Base-by-base conservation (phyloP, 2,797 vertebrate genomes). In the Lagodon rhomboides region DNA sequence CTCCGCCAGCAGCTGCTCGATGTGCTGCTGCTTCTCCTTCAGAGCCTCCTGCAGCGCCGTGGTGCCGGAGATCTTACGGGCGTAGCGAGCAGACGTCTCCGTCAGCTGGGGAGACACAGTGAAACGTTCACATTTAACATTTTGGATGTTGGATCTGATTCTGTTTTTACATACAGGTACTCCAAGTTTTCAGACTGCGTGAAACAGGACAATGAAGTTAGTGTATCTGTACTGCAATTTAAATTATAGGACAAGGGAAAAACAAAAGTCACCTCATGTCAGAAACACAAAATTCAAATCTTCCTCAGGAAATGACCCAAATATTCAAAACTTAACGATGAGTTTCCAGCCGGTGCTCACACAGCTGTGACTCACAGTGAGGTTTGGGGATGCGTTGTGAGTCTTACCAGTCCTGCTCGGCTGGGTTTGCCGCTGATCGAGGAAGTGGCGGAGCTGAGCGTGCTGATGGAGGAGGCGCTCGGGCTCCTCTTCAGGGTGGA, bases 21-120 rank as follows among this genome's bases (percentile, higher is more conserved):
- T 99, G 94, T 99, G 98, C 91, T 99, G 98, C 94, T 99, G 98
- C 86, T 99, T 99, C 95, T 99, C 98, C 94, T 99, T 99, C 90
- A 99, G 94, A 0, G 98, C 98, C 92, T 99, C 98, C 93, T 99
- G 98, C 46, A 99, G 95, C 49, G 98, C 98, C 0, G 98, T 99
- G 92, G 97, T 99, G 86, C 98, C 97, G 0, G 98, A 99, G 80
- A 99, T 99, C 94, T 99, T 99, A 46, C 98, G 96, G 34, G 97
- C 95, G 38, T 99, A 99, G 1, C 98, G 96, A 11, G 97, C 97
- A 1, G 98, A 99, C 0, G 98, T 99, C 94, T 99, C 98, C 1
- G 98, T 98, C 95, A 99, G 94, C 98, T 99, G 93, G 3, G 66
- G 12, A 55, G 54, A 13, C 1, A 18, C 34, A 27, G 17, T 0